Base-by-base conservation (phyloP, 2,113 vertebrate species). In the Oenanthe melanoleuca region DNA sequence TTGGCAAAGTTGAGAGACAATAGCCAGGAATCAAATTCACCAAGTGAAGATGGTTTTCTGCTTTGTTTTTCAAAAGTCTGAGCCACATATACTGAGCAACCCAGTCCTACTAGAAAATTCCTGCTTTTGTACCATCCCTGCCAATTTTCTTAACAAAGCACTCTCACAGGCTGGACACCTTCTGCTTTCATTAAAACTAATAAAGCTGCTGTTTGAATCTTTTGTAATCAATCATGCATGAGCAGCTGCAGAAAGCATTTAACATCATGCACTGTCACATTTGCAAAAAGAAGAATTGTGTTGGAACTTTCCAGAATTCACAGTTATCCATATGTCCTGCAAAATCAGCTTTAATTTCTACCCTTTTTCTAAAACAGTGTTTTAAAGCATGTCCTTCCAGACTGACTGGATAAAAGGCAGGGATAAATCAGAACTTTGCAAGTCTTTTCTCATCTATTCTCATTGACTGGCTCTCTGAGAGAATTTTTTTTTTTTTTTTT, bases 1-100 rank as follows among this genome's bases (percentile, higher is more conserved):
- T 61, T 90, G 92, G 85, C 82, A 89, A 93, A 95, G 85, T 42
- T 78, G 60, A 80, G 71, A 95, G 55, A 94, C 88, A 90, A 80
- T 78, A 94, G 66, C 45, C 80, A 91, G 65, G 77, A 84, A 92
- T 88, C 69, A 80, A 91, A 78, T 86, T 88, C 44, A 57, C 95
- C 57, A 50, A 71, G 53, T 26, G 42, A 55, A 88, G 71, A 56
- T 31, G 23, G 3, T 5, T 63, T 88, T 80, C 81, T 83, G 11
- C 21, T 91, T 71, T 83, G 55, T 47, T 94, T 83, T 82, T 73
- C 42, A 63, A 20, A 89, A 86, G 21, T 74, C 52, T 78, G 44
- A 74, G 65, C 74, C 53, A 28, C 12, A 5, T 26, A 11, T 14
- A 52, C 82, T 52, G 67, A 92, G 67, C 28, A 80, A 23, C 17